These are phyloP conservation scores for Hexactinellida sp. DNA, from an alignment of 37 sponge, comb jelly and placozoan species.

Conservation along the genomic window DNA sequence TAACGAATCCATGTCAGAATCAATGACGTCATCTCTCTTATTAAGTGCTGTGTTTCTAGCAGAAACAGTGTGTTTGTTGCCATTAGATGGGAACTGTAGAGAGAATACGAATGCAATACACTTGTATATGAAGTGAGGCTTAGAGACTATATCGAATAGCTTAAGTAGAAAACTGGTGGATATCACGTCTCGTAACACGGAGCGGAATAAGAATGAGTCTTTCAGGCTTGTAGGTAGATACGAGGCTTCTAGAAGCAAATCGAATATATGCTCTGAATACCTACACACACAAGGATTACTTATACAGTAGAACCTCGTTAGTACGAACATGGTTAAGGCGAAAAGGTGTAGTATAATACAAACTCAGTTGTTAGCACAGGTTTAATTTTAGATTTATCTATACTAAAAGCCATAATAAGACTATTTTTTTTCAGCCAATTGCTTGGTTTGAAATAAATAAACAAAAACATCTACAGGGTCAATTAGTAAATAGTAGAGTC, in stretches of 20 bases:
- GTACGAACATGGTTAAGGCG: no score
- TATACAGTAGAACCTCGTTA: no score
- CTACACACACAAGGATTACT: neutral
- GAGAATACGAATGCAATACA: neutral
- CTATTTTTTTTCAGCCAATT: no score
- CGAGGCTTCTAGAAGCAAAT: neutral
- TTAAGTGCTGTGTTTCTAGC: neutral
- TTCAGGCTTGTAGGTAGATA: neutral
- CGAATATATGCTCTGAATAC: neutral
- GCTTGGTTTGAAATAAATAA: no score
- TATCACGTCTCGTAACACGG: neutral
- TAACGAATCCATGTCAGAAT: neutral
- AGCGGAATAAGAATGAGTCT: neutral
- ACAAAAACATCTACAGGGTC: no score
- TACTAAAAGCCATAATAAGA: no score
- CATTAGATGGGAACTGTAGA: neutral
- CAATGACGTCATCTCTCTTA: neutral
- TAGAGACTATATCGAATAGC: slow-evolving; percentile 1
- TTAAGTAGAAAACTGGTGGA: neutral
- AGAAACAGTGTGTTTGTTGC: neutral
- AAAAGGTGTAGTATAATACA: no score
- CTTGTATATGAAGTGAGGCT: neutral
- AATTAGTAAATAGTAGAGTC: no score
- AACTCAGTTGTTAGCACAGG: no score
- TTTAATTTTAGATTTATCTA: no score